Conservation (phyloP, 92 coral and sea anemone species). For the Porites divaricata region DNA sequence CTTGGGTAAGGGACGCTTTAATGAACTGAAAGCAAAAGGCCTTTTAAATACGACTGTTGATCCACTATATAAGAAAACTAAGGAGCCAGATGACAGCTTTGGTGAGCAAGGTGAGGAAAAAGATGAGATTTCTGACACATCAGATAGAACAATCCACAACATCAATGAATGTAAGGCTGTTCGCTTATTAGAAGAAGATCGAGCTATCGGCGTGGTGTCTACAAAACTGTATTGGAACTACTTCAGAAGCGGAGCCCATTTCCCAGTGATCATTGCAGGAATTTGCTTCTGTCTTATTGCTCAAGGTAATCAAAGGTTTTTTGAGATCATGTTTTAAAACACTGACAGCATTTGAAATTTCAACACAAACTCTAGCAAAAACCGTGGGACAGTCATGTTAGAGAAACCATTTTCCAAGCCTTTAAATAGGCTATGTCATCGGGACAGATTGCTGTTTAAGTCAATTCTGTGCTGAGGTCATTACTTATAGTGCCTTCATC, state of each 20-base stretch:
- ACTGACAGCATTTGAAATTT: too few relatives aligned
- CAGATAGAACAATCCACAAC: neutral
- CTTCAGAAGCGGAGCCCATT: neutral
- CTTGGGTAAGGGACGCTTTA: neutral
- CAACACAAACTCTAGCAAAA: too few relatives aligned
- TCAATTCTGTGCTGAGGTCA: too few relatives aligned
- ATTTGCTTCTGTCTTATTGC: neutral
- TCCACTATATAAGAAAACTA: neutral
- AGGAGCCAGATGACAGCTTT: neutral
- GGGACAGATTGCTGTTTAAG: too few relatives aligned
- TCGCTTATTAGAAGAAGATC: neutral
- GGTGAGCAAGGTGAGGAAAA: neutral
- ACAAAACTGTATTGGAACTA: neutral
- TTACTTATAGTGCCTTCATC: too few relatives aligned
- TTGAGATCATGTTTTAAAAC: too few relatives aligned
- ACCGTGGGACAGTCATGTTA: too few relatives aligned
- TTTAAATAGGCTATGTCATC: too few relatives aligned
- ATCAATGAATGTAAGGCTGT: neutral
- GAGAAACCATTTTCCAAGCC: too few relatives aligned
- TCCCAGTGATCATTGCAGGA: neutral
- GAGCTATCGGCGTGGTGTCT: neutral
- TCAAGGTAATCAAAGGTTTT: neutral
- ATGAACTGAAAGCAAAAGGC: neutral
- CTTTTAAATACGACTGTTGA: neutral
- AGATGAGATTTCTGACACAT: neutral